Evolutionary conservation across 1,140 invertebrate genomes (phyloP).

Genomic region (Leptopilina boulardi): DNA sequence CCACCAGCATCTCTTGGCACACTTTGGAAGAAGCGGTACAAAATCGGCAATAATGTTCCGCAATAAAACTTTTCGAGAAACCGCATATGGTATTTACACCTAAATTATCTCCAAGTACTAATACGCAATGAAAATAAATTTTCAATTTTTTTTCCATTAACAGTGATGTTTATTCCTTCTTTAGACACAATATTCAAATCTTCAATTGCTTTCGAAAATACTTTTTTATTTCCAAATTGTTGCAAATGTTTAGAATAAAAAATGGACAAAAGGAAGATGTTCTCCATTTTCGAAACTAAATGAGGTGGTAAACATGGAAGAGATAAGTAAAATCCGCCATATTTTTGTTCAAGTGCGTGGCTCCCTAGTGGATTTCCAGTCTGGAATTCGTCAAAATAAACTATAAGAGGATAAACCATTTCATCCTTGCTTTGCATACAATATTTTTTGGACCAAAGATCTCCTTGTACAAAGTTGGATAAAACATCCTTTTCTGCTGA

Average conservation of each 20-base stretch:
- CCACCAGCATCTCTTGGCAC: not conserved
- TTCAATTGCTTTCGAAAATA: slow-evolving; percentile 36
- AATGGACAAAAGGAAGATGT: slow-evolving; percentile 34
- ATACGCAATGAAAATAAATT: slow-evolving; percentile 37
- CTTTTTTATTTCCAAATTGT: slow-evolving; percentile 35
- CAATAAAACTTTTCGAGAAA: not conserved
- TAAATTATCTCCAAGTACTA: slow-evolving; percentile 18
- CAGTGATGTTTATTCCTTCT: not conserved
- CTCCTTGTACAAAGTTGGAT: slow-evolving; percentile 42
- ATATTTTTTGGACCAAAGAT: slow-evolving; percentile 46
- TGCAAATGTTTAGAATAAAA: slow-evolving; percentile 45
- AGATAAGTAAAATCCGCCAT: slow-evolving; percentile 41
- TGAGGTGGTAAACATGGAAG: slow-evolving; percentile 37
- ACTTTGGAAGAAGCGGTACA: not conserved
- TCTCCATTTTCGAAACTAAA: slow-evolving; percentile 32
- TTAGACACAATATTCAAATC: slow-evolving; percentile 34
- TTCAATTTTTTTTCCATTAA: not conserved
- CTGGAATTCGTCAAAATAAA: slow-evolving; percentile 50
- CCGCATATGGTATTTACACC: slow-evolving; percentile 5
- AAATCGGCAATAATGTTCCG: slow-evolving; percentile 2
- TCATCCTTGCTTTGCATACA: slow-evolving; percentile 34
- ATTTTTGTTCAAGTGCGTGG: slow-evolving; percentile 46
- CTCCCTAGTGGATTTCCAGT: slow-evolving; percentile 44
- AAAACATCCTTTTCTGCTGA: slow-evolving; percentile 15
- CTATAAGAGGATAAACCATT: slow-evolving; percentile 41